Percentiles rank a stretch among this genome's conserved stretches.
Conservation (phyloP, 2,888 invertebrate species). For the Drosophila tripunctata region DNA sequence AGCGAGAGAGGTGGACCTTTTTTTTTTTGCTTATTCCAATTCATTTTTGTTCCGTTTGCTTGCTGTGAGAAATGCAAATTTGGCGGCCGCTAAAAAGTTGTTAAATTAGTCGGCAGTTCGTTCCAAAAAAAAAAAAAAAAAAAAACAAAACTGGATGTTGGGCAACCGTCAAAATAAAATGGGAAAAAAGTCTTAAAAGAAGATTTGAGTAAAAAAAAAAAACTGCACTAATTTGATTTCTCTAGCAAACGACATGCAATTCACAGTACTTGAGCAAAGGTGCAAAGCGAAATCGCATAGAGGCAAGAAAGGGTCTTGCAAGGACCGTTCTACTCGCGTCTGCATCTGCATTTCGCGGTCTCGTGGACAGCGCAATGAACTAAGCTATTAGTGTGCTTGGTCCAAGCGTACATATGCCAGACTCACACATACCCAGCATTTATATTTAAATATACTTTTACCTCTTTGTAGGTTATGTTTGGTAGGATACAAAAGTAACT, state of each 20-base stretch:
- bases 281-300: too few species aligned
- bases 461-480: too few species aligned
- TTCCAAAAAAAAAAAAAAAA: too few species aligned
- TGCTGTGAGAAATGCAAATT: constrained; percentile 77
- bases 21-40: constrained; percentile 24
- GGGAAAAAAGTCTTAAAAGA: not conserved
- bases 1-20: constrained; percentile 54
- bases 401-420: not conserved
- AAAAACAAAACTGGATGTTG: constrained; percentile 50
- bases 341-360: not conserved
- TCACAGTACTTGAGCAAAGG: constrained; percentile 47
- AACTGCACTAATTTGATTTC: constrained; percentile 75
- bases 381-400: not conserved
- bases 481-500: too few species aligned
- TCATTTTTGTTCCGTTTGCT: constrained; percentile 17
- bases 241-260: constrained; percentile 20
- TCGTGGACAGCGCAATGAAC: not conserved
- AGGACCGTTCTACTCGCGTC: not conserved
- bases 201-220: constrained; percentile 30
- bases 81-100: constrained; percentile 48
- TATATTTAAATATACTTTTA: not conserved
- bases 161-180: constrained; percentile 7
- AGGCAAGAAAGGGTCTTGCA: not conserved
- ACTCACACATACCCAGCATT: not conserved
- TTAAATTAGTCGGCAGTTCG: constrained; percentile 66